Conservation (phyloP, 2,113 vertebrate species). For the Danionella cerebrum region DNA sequence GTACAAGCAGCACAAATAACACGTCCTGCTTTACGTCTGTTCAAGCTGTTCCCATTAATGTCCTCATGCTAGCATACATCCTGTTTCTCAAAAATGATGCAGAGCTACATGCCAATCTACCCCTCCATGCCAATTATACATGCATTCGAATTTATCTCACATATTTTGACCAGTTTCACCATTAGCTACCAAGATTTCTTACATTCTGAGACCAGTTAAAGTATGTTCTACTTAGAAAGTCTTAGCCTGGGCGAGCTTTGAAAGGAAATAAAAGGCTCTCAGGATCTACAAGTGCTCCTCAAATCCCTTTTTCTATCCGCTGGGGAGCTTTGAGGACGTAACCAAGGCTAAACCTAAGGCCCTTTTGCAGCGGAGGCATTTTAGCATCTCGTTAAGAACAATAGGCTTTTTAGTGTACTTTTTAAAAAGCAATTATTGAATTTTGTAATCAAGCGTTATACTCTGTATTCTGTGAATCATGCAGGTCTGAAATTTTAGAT, state of each 20-base stretch:
- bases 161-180: background rate
- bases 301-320: background rate
- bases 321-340: background rate
- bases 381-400: background rate
- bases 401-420: background rate
- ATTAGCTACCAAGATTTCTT: background rate
- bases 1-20: constrained; percentile 25
- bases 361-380: background rate
- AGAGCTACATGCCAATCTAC: background rate
- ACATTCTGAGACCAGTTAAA: background rate
- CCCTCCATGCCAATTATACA: background rate
- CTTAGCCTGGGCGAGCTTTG: background rate
- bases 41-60: constrained; percentile 23
- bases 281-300: constrained; percentile 22
- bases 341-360: constrained; percentile 4
- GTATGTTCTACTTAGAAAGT: background rate
- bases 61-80: background rate
- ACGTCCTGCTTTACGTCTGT: constrained; percentile 30
- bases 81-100: background rate
- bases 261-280: constrained; percentile 16
- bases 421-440: background rate
- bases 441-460: background rate
- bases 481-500: background rate
- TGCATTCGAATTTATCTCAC: background rate
- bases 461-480: background rate